These are phyloP conservation scores for Diaprepes abbreviatus DNA, from an alignment of 2,888 invertebrate species.

Conservation along the genomic window DNA sequence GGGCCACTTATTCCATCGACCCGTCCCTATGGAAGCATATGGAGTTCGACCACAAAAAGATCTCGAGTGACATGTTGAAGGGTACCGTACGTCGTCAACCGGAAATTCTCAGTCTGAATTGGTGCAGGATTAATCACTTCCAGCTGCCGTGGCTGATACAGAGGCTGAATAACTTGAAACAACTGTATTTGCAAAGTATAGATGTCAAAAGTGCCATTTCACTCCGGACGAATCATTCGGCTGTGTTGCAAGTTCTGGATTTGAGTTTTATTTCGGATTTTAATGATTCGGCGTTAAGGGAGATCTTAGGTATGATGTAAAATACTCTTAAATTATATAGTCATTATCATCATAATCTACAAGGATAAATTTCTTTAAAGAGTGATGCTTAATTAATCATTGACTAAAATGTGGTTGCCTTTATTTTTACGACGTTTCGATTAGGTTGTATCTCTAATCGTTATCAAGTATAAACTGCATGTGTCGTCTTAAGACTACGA, in stretches of 20 bases:
- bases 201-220: constrained; percentile 83
- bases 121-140: constrained; percentile 88
- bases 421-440: too few species aligned
- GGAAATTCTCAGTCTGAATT: constrained; percentile 84
- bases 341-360: too few species aligned
- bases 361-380: too few species aligned
- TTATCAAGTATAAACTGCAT: too few species aligned
- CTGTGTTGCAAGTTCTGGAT: constrained; percentile 72
- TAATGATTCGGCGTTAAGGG: constrained; percentile 86
- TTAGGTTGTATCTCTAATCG: too few species aligned
- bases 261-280: constrained; percentile 89
- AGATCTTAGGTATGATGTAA: constrained; percentile 77
- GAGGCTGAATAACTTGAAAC: constrained; percentile 85
- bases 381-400: too few species aligned
- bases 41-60: constrained; percentile 80
- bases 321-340: too few species aligned
- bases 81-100: constrained; percentile 93
- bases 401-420: too few species aligned
- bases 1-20: constrained; percentile 89
- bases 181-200: constrained; percentile 84
- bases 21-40: constrained; percentile 88
- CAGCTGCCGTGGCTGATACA: constrained; percentile 94
- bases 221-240: constrained; percentile 78
- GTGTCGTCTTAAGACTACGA: too few species aligned
- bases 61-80: constrained; percentile 65